Evolutionary conservation across 2,113 vertebrate genomes (phyloP), one percentile per base, ranked within the genome.

Genomic region (Perccottus glenii): DNA sequence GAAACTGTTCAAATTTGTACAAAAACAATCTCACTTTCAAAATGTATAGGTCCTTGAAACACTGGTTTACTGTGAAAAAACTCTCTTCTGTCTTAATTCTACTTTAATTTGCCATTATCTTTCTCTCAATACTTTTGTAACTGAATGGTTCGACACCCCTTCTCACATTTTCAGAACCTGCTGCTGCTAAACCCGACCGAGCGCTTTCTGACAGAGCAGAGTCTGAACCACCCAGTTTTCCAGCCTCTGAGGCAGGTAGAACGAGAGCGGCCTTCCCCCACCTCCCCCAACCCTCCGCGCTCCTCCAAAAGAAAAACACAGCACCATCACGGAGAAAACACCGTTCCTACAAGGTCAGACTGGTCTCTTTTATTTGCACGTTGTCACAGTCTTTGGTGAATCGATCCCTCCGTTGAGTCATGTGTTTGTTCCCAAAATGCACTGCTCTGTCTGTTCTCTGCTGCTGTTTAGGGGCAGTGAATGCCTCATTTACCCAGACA

Each of bases 191-290:
- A 96, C 85, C 96, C 96, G 10, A 95, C 95, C 16, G 98, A 99
- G 84, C 94, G 98, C 81, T 99, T 93, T 42, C 89, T 99, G 88
- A 99, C 98, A 12, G 98, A 99, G 11, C 98, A 99, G 68, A 95
- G 97, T 90, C 88, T 99, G 90, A 99, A 99, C 91, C 98, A 99
- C 79, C 96, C 94, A 63, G 95, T 94, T 0, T 99, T 99, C 90
- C 98, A 98, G 93, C 96, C 95, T 67, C 94, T 98, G 89, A 96
- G 98, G 83, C 96, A 96, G 83, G 89, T 94, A 73, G 97, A 99
- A 91, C 93, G 95, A 55, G 88, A 88, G 53, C 77, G 83, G 53
- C 90, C 94, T 32, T 85, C 92, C 14, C 94, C 93, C 6, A 93
- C 95, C 0, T 94, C 93, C 4, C 96, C 98, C 15, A 92, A 91